Evolutionary conservation across 2,113 vertebrate species (phyloP).

Genomic region (Penelope pileata): DNA sequence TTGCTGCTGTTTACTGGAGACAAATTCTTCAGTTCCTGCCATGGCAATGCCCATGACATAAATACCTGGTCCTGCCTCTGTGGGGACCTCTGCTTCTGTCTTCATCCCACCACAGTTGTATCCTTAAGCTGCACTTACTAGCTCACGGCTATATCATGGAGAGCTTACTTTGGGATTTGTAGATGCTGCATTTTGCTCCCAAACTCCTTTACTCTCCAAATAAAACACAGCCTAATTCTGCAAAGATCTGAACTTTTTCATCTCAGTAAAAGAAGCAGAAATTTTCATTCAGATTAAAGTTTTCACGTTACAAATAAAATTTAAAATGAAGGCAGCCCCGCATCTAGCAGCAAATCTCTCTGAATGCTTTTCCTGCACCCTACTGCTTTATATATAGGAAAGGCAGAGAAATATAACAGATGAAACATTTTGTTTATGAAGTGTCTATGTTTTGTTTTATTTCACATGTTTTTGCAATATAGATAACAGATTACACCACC

Average conservation of each 20-base stretch:
- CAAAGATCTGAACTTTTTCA: neutral
- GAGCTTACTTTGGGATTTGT: neutral
- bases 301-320: neutral
- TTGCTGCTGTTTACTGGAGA: neutral
- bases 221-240: neutral
- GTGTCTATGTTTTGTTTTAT: slow-evolving; percentile 78
- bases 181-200: neutral
- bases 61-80: neutral
- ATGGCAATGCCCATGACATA: neutral
- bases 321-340: slow-evolving; percentile 49
- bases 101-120: rapidly evolving
- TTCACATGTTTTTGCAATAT: slow-evolving; percentile 80
- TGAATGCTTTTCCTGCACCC: slow-evolving; percentile 74
- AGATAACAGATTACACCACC: slow-evolving; percentile 82
- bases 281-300: neutral
- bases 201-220: neutral
- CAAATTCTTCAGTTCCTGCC: neutral
- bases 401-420: slow-evolving; percentile 75
- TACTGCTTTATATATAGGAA: slow-evolving; percentile 78
- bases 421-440: slow-evolving; percentile 84
- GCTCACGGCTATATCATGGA: rapidly evolving
- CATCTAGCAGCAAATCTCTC: slow-evolving; percentile 71
- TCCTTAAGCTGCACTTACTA: rapidly evolving
- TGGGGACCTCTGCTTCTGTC: neutral
- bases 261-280: neutral